phyloP scores from a whole-genome alignment of 1,140 invertebrate species.

The Diorhabda carinulata region DNA sequence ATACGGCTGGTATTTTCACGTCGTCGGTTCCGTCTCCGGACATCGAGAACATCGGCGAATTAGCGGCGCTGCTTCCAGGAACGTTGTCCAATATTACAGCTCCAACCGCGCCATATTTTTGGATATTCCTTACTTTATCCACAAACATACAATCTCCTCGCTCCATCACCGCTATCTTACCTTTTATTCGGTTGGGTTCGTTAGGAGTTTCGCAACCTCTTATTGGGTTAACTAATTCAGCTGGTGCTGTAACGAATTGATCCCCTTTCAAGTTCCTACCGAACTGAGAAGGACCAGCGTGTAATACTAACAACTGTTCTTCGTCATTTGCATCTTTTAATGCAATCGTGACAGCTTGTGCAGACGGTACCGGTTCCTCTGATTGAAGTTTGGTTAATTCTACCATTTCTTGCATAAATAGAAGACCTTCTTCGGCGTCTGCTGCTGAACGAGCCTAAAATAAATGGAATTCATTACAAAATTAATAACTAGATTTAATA shows the following conservation, averaged over 20 bases:
- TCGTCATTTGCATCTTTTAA: constrained; percentile 42
- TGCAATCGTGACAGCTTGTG: constrained; percentile 56
- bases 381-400: constrained; percentile 76
- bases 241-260: constrained; percentile 56
- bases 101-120: constrained; percentile 76
- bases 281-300: constrained; percentile 91
- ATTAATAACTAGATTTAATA: neutral
- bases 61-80: constrained; percentile 64
- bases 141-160: constrained; percentile 94
- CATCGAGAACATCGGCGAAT: constrained; percentile 89
- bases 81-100: constrained; percentile 89
- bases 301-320: constrained; percentile 50
- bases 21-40: constrained; percentile 88
- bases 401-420: constrained; percentile 97
- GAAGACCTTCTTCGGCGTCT: constrained; percentile 86
- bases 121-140: constrained; percentile 79
- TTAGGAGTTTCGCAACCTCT: constrained; percentile 64
- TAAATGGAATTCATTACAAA: constrained; percentile 10
- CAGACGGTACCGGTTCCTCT: constrained; percentile 57
- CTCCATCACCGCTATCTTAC: constrained; percentile 79
- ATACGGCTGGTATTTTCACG: constrained; percentile 85
- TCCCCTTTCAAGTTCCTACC: constrained; percentile 67
- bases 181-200: constrained; percentile 58
- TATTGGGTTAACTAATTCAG: constrained; percentile 65
- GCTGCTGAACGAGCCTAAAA: constrained; percentile 75